These are phyloP conservation scores for Bergia sp. DNA, from an alignment of 92 coral and sea anemone genomes.

Conservation along the genomic window DNA sequence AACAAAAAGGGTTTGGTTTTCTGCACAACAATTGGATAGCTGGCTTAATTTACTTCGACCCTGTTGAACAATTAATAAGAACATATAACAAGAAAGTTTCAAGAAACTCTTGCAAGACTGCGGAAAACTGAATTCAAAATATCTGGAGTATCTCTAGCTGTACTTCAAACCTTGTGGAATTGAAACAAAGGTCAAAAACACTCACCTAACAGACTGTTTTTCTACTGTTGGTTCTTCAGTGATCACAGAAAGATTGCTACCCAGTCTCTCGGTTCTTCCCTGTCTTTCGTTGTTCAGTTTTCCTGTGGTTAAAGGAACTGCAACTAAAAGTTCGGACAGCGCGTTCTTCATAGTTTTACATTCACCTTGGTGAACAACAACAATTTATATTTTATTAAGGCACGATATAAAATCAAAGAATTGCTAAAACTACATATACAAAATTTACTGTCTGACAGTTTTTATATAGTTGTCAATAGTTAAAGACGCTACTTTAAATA, in stretches of 20 bases:
- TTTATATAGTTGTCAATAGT: no score
- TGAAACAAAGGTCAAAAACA: neutral
- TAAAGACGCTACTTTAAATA: neutral
- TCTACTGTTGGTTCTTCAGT: constrained; percentile 7
- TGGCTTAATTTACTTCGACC: no score
- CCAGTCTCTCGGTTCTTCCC: neutral
- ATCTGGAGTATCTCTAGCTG: neutral
- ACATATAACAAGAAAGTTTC: no score
- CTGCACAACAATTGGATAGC: no score
- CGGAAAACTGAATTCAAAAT: no score
- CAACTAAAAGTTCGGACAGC: neutral
- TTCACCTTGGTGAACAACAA: neutral
- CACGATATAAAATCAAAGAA: no score
- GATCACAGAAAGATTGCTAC: constrained; percentile 24
- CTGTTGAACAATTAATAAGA: no score
- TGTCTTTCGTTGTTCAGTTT: neutral
- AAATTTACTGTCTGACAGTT: no score
- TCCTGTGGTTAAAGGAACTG: neutral
- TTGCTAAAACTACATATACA: no score
- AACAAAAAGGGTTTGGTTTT: no score
- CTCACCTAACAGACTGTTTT: constrained; percentile 16
- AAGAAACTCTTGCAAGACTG: no score
- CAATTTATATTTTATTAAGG: no score
- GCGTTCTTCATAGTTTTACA: neutral
- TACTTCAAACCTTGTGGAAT: neutral